Evolutionary conservation across 2,113 vertebrate species (phyloP), one percentile per base, ranked within the genome.

Genomic region (Sorex fumeus): DNA sequence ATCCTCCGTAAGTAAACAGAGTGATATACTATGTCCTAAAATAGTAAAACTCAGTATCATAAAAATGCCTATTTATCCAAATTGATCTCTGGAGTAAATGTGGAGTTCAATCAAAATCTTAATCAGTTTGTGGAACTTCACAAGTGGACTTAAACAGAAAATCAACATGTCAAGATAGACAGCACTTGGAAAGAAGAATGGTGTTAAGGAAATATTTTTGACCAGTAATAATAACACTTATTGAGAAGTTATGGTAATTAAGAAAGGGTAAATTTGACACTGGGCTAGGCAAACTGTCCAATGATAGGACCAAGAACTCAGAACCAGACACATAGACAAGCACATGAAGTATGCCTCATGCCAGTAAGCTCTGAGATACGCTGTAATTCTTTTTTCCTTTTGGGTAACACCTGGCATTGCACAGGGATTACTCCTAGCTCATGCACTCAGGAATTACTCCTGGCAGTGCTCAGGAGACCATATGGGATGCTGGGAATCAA

Each of bases 101-200:
- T 66, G 91, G 57, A 60, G 84, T 92, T 91, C 95, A 90, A 96
- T 97, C 87, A 95, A 95, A 96, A 91, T 91, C 34, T 94, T 90
- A 91, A 93, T 91, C 43, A 91, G 67, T 13, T 77, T 75, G n/a
- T 8, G 19, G 67, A 91, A 92, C 34, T 74, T 93, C 77, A 94
- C 8, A 25, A 95, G 88, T 74, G n/a, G 85, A 96, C 92, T 94
- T 86, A 90, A 21, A 75, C 30, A 50, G 47, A 94, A 91, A 62
- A 95, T 92, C 78, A 95, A 93, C 28, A 32, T 84, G 80, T 70
- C 90, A 16, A 75, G 82, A 84, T 1, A 76, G 60, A 34, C 30
- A 77, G 62, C 4, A 30, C 8, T 69, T 43, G 34, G 25, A 28
- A 57, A 74, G 64, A 89, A 64, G 67, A 93, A 25, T 45, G 21